Base-by-base conservation (phyloP, 2,113 vertebrate species). In the Nerophis ophidion region DNA sequence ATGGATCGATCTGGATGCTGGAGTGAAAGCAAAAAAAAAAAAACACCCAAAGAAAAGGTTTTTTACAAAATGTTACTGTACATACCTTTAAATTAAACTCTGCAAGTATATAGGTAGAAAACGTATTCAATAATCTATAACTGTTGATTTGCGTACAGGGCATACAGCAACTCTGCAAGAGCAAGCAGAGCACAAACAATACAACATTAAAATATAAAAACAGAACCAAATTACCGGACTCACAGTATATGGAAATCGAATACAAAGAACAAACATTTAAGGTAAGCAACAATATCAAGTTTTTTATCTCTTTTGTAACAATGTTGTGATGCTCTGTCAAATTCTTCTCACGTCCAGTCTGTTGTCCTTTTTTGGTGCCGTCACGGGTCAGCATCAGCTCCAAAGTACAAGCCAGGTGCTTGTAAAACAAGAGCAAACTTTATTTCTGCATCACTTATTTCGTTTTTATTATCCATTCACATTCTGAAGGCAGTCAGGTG, bases 401-500 rank as follows among this genome's bases (percentile, higher is more conserved):
- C 66, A 83, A 76, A 26, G 61, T 61, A 52, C 70, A 67, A 33
- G 70, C 68, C 76, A 70, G 61, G 80, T 79, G 35, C 65, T 74
- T 83, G 79, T 69, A 65, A 53, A 72, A 68, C 62, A 75, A 61
- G 59, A 54, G 53, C 56, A 61, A 71, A 62, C 54, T 71, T 42
- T 68, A 64, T 49, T 72, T 68, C 34, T 53, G 53, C 55, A 49
- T 48, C 57, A 16, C 3, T 61, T 38, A 8, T 48, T 65, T 56
- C 58, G 45, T 26, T 40, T 46, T 26, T 13, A 58, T 66, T 15
- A 45, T 65, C 53, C 82, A 66, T 82, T 75, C 62, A 68, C 86
- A 81, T 81, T 82, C 87, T 83, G 91, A 91, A 93, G 91, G 91
- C 89, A 90, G 89, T 91, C 84, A 84, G 89, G 91, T 91, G 88